These are phyloP conservation scores for Drosophila sproati DNA, from an alignment of 1,140 invertebrate species.

Conservation along the genomic window DNA sequence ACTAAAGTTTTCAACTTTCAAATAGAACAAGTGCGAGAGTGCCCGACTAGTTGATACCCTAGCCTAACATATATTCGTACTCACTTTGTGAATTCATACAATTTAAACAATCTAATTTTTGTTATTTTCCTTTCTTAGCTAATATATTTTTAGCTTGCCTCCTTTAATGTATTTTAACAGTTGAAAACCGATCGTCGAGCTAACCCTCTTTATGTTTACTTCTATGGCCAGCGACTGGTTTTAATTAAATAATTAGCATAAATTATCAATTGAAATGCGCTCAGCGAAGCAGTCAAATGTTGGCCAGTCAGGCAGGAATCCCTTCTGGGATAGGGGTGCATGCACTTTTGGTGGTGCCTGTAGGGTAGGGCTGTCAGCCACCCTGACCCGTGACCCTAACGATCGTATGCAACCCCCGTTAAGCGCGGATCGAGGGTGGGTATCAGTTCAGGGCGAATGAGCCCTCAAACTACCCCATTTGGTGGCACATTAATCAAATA, in stretches of 20 bases:
- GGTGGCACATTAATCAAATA: conserved; percentile 8
- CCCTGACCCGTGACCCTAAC: too few relatives aligned
- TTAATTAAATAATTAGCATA: conserved; percentile 77
- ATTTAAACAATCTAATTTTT: too few relatives aligned
- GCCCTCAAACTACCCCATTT: conserved; percentile 16
- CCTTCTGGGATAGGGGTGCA: conserved; percentile 8
- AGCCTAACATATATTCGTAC: too few relatives aligned
- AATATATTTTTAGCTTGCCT: too few relatives aligned
- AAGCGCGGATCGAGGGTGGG: not conserved
- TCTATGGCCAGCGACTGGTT: not conserved
- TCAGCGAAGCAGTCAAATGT: conserved; percentile 42
- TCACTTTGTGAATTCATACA: too few relatives aligned
- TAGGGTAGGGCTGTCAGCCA: conserved; percentile 4
- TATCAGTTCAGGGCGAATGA: conserved; percentile 26
- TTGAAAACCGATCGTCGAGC: too few relatives aligned
- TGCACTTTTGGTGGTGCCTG: not conserved
- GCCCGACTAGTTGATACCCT: too few relatives aligned
- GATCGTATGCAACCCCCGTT: conserved; percentile 1
- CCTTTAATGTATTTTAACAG: too few relatives aligned
- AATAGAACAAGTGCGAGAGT: too few relatives aligned
- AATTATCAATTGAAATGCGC: conserved; percentile 72
- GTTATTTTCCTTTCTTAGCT: too few relatives aligned
- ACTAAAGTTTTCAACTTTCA: too few relatives aligned
- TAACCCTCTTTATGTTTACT: not conserved
- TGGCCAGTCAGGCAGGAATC: conserved; percentile 17